Conservation (phyloP, 2,888 invertebrate genomes). For the Philonicus albiceps region DNA sequence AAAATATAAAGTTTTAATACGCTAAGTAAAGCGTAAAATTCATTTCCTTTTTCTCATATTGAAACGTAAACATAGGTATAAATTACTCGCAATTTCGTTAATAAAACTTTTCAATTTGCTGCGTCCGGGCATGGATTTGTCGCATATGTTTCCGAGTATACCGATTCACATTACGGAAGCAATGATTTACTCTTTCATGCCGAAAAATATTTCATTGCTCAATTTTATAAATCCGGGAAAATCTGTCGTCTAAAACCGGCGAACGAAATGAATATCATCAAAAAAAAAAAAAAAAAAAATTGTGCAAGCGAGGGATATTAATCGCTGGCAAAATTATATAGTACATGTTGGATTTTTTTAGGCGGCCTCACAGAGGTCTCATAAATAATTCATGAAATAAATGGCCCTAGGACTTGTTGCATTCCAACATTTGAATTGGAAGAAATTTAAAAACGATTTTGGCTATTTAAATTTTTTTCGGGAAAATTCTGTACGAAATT, state of each 20-base stretch:
- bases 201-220: neutral
- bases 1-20: neutral
- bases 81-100: neutral
- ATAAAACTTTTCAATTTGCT: neutral
- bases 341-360: neutral
- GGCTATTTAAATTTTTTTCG: neutral
- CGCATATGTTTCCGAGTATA: neutral
- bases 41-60: neutral
- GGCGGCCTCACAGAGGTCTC: neutral
- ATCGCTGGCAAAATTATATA: neutral
- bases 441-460: neutral
- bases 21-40: neutral
- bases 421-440: neutral
- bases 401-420: neutral
- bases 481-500: neutral
- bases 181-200: neutral
- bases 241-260: neutral
- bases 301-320: neutral
- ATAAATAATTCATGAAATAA: neutral
- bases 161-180: neutral
- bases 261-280: neutral
- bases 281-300: neutral
- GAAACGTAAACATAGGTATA: neutral
- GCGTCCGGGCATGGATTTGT: neutral
- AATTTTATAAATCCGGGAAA: neutral